Percentiles rank a stretch among this genome's conserved stretches.
Conservation (phyloP, 1,140 invertebrate genomes). For the Polyergus mexicanus region DNA sequence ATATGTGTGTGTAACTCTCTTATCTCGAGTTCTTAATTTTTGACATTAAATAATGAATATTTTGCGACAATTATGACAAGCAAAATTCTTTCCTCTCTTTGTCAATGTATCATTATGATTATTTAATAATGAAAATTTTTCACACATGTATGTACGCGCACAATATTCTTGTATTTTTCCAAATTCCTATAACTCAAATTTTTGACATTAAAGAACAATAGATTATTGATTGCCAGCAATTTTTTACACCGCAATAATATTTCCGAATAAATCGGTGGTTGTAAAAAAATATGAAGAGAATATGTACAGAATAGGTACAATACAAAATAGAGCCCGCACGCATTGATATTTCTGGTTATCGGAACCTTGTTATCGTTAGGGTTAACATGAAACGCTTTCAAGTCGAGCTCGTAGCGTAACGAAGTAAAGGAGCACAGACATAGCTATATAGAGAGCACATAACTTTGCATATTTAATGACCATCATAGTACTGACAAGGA, state of each 20-base stretch:
- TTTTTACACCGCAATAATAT: background rate
- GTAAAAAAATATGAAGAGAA: background rate
- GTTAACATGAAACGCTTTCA: constrained; percentile 15
- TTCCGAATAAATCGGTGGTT: background rate
- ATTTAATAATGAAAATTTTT: background rate
- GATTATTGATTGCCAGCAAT: background rate
- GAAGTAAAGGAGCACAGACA: constrained; percentile 25
- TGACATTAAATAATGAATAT: constrained; percentile 9
- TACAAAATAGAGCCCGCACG: no score
- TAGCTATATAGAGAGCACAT: constrained; percentile 15
- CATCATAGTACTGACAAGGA: constrained; percentile 41
- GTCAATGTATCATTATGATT: background rate
- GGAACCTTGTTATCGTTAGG: constrained; percentile 14
- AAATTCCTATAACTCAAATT: background rate
- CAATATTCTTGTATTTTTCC: background rate
- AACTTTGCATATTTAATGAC: constrained; percentile 49
- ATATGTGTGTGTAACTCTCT: no score
- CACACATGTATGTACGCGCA: no score
- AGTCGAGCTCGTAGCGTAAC: background rate
- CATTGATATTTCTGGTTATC: constrained; percentile 21
- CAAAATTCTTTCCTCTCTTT: background rate
- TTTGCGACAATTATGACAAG: background rate
- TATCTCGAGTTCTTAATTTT: constrained; percentile 8
- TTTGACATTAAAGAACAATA: background rate
- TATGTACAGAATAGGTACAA: background rate